phyloP scores from a whole-genome alignment of 2,888 invertebrate species.

The Zele albiditarsus region DNA sequence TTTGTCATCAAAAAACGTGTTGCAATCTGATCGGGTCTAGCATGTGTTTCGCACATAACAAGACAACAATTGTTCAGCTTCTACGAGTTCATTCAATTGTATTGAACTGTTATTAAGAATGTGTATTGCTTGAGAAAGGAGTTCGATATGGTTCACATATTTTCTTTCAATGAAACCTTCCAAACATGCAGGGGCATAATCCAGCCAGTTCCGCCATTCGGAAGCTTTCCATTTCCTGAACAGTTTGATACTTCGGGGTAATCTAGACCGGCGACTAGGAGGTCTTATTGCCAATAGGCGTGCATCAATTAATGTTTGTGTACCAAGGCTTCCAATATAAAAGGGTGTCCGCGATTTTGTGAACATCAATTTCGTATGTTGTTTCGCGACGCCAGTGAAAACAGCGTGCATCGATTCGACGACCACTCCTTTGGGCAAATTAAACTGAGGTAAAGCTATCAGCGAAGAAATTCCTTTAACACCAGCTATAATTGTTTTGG shows the following conservation, averaged over 20 bases:
- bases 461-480: not conserved
- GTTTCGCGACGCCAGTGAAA: conserved; percentile 1
- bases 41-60: too few relatives aligned
- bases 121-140: too few relatives aligned
- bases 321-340: not conserved
- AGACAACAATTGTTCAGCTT: too few relatives aligned
- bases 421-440: conserved; percentile 19
- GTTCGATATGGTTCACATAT: too few relatives aligned
- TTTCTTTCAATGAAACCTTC: too few relatives aligned
- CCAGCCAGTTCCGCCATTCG: too few relatives aligned
- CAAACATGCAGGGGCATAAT: too few relatives aligned
- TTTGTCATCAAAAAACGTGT: too few relatives aligned
- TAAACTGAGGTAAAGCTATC: conserved; percentile 23
- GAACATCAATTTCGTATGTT: not conserved
- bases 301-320: not conserved
- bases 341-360: not conserved
- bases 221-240: not conserved
- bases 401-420: conserved; percentile 38
- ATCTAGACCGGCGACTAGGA: not conserved
- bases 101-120: too few relatives aligned
- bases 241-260: not conserved
- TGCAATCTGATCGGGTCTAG: too few relatives aligned
- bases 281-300: not conserved
- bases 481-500: not conserved
- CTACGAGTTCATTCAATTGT: too few relatives aligned